Conservation (phyloP, 2,888 invertebrate species). For the Tholera decimalis region DNA sequence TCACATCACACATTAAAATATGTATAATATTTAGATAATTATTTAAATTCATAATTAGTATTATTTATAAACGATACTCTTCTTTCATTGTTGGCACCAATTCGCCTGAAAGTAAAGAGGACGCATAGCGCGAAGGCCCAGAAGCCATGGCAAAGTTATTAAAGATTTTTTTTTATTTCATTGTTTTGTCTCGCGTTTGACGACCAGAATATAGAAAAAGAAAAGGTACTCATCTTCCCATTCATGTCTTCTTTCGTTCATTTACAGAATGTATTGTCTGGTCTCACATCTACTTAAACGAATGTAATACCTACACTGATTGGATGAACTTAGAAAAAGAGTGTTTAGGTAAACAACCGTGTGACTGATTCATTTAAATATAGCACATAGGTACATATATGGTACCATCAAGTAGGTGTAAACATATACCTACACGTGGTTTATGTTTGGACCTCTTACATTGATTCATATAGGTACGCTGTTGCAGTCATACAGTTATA, state of each 20-base stretch:
- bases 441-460: conserved; percentile 4
- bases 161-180: too few relatives aligned
- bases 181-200: too few relatives aligned
- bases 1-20: too few relatives aligned
- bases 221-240: too few relatives aligned
- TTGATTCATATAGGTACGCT: conserved; percentile 3
- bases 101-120: too few relatives aligned
- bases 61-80: too few relatives aligned
- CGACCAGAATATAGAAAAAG: too few relatives aligned
- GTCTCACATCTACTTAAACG: conserved; percentile 3
- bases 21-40: too few relatives aligned
- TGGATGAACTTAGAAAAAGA: conserved; percentile 15
- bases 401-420: neutral
- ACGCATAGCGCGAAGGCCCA: too few relatives aligned
- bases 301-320: neutral
- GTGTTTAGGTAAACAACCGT: conserved; percentile 4
- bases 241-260: neutral
- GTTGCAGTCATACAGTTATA: conserved; percentile 1
- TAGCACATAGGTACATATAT: neutral
- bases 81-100: too few relatives aligned
- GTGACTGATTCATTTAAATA: conserved; percentile 15
- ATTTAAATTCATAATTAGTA: too few relatives aligned
- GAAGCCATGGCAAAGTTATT: too few relatives aligned
- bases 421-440: neutral
- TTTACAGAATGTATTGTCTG: conserved; percentile 6